Percentiles rank a stretch among this genome's conserved stretches.
phyloP scores from a whole-genome alignment of 2,113 vertebrate species.

The Craseonycteris thonglongyai region DNA sequence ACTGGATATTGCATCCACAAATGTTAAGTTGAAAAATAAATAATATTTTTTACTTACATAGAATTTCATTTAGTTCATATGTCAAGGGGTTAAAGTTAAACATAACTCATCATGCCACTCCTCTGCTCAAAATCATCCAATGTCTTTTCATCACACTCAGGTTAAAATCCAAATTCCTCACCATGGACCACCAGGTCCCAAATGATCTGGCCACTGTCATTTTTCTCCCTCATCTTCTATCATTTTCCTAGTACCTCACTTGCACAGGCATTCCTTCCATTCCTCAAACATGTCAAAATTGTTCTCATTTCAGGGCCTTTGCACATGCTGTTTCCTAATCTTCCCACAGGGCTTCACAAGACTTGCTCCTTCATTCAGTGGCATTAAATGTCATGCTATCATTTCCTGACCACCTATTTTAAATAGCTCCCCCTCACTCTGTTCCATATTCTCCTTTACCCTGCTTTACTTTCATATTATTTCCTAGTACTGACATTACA shows the following conservation, averaged over 20 bases:
- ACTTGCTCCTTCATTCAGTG: not conserved
- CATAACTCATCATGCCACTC: not conserved
- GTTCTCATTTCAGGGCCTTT: not conserved
- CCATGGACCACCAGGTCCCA: not conserved
- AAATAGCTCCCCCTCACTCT: not conserved
- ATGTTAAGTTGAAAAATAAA: too few relatives aligned
- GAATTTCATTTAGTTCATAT: too few relatives aligned
- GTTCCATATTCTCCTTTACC: not conserved
- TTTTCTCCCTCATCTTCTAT: not conserved
- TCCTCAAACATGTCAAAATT: not conserved
- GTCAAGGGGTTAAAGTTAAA: constrained; percentile 4
- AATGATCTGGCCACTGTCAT: not conserved
- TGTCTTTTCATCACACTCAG: not conserved
- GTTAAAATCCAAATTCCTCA: constrained; percentile 14
- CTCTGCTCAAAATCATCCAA: not conserved
- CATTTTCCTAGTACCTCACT: not conserved
- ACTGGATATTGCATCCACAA: too few relatives aligned
- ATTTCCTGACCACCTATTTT: not conserved
- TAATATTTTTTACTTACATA: too few relatives aligned
- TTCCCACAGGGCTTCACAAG: not conserved
- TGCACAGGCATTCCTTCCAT: not conserved
- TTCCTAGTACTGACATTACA: not conserved
- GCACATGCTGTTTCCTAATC: not conserved
- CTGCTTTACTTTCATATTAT: not conserved
- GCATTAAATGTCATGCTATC: not conserved